Conservation (phyloP, 2,797 vertebrate genomes). For the Sardinella longiceps region DNA sequence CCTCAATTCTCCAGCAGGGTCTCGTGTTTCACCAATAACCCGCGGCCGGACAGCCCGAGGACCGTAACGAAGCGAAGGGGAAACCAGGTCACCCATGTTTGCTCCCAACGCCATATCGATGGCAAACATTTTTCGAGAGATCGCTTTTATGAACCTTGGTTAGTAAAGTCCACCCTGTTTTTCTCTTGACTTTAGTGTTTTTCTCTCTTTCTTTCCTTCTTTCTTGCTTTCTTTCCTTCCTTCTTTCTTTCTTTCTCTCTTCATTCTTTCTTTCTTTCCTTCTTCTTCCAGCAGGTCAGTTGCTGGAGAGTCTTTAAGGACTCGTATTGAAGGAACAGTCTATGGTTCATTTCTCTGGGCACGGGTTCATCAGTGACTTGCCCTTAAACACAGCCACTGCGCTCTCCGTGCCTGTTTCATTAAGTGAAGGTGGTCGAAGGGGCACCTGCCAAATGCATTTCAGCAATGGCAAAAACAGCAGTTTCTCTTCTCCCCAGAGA, state of each 20-base stretch:
- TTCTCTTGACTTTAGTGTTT: no score
- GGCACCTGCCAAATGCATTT: constrained; percentile 62
- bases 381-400: background rate
- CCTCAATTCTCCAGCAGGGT: background rate
- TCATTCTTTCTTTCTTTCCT: background rate
- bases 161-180: background rate
- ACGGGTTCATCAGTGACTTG: background rate
- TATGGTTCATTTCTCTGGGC: background rate
- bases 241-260: background rate
- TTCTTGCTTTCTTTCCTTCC: background rate
- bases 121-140: constrained; percentile 28
- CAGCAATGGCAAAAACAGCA: constrained; percentile 66
- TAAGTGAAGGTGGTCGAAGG: background rate
- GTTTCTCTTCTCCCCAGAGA: constrained; percentile 50
- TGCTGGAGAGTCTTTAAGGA: background rate
- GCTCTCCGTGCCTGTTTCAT: background rate
- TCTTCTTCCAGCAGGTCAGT: background rate
- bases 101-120: constrained; percentile 43
- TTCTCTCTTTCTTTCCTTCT: background rate
- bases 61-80: constrained; percentile 44
- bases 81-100: constrained; percentile 35
- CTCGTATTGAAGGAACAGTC: background rate
- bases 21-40: constrained; percentile 67
- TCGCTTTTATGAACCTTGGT: background rate
- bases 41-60: constrained; percentile 40